Conservation (phyloP, 2,113 vertebrate genomes). For the Eudorcas thomsonii region DNA sequence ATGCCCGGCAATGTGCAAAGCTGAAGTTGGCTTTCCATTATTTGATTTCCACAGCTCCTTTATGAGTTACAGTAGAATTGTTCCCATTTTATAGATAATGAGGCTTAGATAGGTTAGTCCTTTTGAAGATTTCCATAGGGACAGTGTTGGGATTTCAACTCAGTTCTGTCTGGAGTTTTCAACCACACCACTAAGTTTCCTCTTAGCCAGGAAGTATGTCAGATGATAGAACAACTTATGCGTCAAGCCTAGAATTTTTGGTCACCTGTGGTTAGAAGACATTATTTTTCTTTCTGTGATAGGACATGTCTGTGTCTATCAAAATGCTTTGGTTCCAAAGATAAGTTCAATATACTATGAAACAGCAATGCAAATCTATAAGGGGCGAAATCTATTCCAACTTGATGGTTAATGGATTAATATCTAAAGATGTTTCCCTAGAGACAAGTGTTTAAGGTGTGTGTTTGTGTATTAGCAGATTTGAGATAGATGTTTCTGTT, state of each 20-base stretch:
- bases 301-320: neutral
- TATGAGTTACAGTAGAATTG: neutral
- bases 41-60: neutral
- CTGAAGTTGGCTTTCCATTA: neutral
- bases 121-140: neutral
- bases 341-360: neutral
- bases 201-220: neutral
- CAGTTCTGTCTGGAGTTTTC: neutral
- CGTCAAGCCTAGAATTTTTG: neutral
- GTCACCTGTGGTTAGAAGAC: neutral
- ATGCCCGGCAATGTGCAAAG: neutral
- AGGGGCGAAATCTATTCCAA: neutral
- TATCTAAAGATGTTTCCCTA: neutral
- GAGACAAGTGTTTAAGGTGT: neutral
- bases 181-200: neutral
- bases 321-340: neutral
- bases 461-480: neutral
- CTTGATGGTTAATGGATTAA: neutral
- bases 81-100: neutral
- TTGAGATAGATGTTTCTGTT: neutral
- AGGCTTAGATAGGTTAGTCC: neutral
- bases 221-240: neutral
- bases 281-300: neutral
- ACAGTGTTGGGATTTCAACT: neutral
- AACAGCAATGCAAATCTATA: neutral